phyloP scores from a whole-genome alignment of 2,113 vertebrate species.

The Falcunculus frontatus region DNA sequence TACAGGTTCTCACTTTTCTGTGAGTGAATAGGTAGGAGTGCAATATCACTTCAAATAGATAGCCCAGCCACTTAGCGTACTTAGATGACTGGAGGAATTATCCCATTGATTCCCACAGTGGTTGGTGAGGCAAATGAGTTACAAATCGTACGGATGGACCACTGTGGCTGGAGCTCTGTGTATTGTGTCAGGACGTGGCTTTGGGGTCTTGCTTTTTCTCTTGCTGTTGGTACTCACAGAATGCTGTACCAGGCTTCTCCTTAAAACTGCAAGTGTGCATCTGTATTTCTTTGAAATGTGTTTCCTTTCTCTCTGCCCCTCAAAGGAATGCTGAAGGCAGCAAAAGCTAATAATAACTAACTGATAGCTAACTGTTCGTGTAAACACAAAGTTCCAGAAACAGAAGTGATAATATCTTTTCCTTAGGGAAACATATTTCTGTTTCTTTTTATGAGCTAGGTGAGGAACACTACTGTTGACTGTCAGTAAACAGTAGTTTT shows the following conservation, averaged over 20 bases:
- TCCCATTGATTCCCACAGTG: background rate
- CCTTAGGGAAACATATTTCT: background rate
- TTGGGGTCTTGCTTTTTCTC: background rate
- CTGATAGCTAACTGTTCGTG: background rate
- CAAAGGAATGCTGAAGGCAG: background rate
- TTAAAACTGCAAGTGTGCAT: background rate
- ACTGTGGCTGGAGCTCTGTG: background rate
- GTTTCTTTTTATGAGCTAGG: background rate
- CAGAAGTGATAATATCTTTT: background rate
- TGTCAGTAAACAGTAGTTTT: background rate
- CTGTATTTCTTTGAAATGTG: background rate
- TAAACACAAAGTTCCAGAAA: background rate
- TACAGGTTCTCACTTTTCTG: background rate
- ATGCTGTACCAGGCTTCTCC: background rate
- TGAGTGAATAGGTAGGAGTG: background rate
- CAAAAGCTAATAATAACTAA: background rate
- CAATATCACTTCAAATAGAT: background rate
- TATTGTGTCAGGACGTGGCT: fast-evolving
- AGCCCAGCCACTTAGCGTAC: background rate
- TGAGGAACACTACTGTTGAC: background rate
- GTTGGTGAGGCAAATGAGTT: background rate
- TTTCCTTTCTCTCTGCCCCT: background rate
- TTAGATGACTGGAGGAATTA: background rate
- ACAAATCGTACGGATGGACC: background rate
- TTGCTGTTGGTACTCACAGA: background rate